These are phyloP conservation scores for Apis mellifera DNA, from an alignment of 1,140 invertebrate genomes.

Conservation along the genomic window Amel_HAv3.1 CM009936.2:16090501-16091000, in stretches of 20 bases:
- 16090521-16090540: conserved; percentile 57
- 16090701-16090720: background rate
- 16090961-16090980: conserved; percentile 69
- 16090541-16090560: background rate
- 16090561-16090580: background rate
- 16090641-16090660: background rate
- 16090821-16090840: background rate
- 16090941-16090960: conserved; percentile 51
- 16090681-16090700: background rate
- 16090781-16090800: too few species aligned
- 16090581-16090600: background rate
- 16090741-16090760: too few species aligned
- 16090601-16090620: background rate
- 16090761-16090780: too few species aligned
- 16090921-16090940: conserved; percentile 55
- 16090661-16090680: background rate
- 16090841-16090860: background rate
- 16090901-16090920: conserved; percentile 42
- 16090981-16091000: conserved; percentile 69
- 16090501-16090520: conserved; percentile 82
- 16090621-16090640: background rate
- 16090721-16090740: background rate
- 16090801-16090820: too few species aligned
- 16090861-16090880: conserved; percentile 11
- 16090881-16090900: conserved; percentile 2